Conservation (phyloP, 2,888 invertebrate species). For the Nezara viridula region DNA sequence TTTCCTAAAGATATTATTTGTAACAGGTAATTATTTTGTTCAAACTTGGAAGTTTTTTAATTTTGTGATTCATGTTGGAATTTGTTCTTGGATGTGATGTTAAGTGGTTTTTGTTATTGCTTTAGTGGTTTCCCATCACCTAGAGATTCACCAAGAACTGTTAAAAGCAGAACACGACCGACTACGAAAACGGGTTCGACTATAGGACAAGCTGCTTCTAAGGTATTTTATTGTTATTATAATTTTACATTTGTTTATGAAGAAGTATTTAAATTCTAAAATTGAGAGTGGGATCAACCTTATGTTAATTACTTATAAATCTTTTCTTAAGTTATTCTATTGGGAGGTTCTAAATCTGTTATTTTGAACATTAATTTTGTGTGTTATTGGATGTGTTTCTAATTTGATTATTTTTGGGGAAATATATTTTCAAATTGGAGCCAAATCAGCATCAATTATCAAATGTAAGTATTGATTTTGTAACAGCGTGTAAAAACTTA, state of each 20-base stretch:
- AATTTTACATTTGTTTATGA: not conserved
- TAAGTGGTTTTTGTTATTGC: conserved; percentile 27
- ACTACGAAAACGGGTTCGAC: conserved; percentile 66
- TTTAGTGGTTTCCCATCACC: conserved; percentile 60
- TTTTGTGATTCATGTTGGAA: not conserved
- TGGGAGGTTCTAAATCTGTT: conserved; percentile 9
- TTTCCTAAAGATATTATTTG: conserved; percentile 63
- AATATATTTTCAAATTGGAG: conserved; percentile 54
- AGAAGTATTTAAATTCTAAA: not conserved
- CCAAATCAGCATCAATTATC: conserved; percentile 13
- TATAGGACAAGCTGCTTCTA: conserved; percentile 66
- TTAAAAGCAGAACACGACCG: conserved; percentile 60
- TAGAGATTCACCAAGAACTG: conserved; percentile 58
- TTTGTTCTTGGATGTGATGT: not conserved
- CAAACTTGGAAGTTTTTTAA: not conserved
- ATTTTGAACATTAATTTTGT: conserved; percentile 4
- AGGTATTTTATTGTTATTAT: conserved; percentile 61
- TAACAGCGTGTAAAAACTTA: not conserved
- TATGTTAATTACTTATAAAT: not conserved
- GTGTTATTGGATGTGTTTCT: not conserved
- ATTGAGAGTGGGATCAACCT: not conserved
- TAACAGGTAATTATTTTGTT: conserved; percentile 57
- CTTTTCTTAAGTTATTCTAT: not conserved
- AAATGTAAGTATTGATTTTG: conserved; percentile 45
- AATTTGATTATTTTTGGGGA: not conserved